A percentile compares a stretch with the other conserved stretches of the same genome.
These are phyloP conservation scores for Cryptoblepharus egeriae DNA, from an alignment of 2,797 vertebrate species.

Conservation along the genomic window DNA sequence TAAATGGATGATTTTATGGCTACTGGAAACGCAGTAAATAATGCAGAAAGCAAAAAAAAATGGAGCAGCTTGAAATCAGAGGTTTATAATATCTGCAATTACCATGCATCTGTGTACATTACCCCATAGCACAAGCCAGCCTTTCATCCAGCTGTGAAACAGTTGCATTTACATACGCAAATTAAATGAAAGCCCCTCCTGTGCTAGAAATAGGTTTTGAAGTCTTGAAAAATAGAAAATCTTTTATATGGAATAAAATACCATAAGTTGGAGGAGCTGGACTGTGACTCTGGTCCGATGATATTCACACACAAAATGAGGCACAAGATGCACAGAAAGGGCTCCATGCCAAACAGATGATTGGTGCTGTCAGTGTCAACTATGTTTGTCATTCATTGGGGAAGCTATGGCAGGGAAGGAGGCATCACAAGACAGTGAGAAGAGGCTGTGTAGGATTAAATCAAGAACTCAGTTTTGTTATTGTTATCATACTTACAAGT, in stretches of 20 bases:
- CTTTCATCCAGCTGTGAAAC: conserved; percentile 36
- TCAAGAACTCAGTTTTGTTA: too few relatives aligned
- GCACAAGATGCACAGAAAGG: neutral
- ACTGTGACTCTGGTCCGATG: neutral
- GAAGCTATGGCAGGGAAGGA: neutral
- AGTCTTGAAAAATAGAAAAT: conserved; percentile 26
- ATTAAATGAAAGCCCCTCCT: conserved; percentile 5
- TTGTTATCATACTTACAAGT: too few relatives aligned
- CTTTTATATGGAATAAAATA: neutral
- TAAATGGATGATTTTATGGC: conserved; percentile 4
- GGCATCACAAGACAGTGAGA: too few relatives aligned
- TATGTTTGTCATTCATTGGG: neutral
- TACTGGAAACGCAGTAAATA: conserved; percentile 27
- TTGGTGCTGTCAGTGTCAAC: neutral
- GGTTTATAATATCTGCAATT: conserved; percentile 23
- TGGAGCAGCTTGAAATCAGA: conserved; percentile 6
- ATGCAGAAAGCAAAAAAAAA: neutral
- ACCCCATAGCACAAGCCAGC: neutral
- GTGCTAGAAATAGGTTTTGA: conserved; percentile 2
- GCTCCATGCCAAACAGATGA: neutral
- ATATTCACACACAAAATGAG: neutral
- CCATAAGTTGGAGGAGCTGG: neutral
- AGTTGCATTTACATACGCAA: conserved; percentile 32
- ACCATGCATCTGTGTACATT: neutral
- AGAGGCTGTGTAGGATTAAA: too few relatives aligned